Percentiles rank a stretch among this genome's conserved stretches.
Conservation (phyloP, 2,888 invertebrate species). For the Lithosia quadra region DNA sequence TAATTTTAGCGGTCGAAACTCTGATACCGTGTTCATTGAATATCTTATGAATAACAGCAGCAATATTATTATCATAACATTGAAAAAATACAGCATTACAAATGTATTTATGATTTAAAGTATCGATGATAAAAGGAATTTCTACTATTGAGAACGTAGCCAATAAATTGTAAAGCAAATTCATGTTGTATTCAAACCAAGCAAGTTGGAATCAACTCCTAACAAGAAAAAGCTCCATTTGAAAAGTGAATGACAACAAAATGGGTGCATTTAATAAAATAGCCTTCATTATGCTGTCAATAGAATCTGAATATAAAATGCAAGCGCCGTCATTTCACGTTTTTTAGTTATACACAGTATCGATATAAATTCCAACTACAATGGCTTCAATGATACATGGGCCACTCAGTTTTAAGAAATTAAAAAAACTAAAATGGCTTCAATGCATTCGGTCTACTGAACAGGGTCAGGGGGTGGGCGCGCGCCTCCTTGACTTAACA, state of each 20-base stretch:
- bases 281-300: conserved; percentile 64
- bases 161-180: conserved; percentile 41
- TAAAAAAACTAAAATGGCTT: not conserved
- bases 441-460: too few species aligned
- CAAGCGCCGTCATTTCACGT: not conserved
- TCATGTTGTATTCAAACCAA: conserved; percentile 29
- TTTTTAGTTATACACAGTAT: not conserved
- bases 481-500: not conserved
- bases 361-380: not conserved
- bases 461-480: too few species aligned
- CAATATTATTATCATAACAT: conserved; percentile 56
- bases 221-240: conserved; percentile 11
- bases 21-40: conserved; percentile 57
- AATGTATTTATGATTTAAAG: conserved; percentile 69
- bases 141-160: conserved; percentile 41
- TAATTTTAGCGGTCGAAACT: conserved; percentile 40
- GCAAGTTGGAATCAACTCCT: not conserved
- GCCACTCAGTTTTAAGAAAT: too few species aligned
- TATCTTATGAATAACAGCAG: conserved; percentile 55
- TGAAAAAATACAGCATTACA: conserved; percentile 62
- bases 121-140: conserved; percentile 58
- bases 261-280: conserved; percentile 52
- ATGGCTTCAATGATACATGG: not conserved
- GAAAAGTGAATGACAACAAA: conserved; percentile 59
- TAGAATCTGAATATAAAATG: conserved; percentile 39